A percentile compares a stretch with the other conserved stretches of the same genome.
Conservation (phyloP, 2,113 vertebrate species). For the Clinocottus analis region DNA sequence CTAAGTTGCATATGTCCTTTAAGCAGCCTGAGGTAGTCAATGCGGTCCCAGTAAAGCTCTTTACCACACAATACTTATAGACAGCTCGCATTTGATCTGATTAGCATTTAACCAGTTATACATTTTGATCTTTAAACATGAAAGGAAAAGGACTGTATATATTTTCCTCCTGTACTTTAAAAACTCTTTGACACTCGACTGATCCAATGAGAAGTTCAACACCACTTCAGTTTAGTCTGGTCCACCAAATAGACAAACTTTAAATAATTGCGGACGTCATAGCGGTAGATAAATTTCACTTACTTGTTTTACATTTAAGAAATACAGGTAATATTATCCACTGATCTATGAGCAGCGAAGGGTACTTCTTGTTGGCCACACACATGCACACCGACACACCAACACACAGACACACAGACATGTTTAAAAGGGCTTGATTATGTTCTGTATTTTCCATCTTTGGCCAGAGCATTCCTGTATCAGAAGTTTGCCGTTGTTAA, state of each 20-base stretch:
- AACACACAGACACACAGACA: background rate
- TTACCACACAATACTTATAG: background rate
- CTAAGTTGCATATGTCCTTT: background rate
- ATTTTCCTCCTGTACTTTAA: background rate
- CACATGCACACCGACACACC: background rate
- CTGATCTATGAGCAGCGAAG: constrained; percentile 15
- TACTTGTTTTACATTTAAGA: too few species aligned
- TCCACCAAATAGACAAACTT: too few species aligned
- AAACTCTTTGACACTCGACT: background rate
- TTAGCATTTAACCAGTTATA: background rate
- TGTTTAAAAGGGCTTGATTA: constrained; percentile 63
- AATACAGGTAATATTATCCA: too few species aligned
- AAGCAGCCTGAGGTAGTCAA: background rate
- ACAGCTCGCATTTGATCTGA: background rate
- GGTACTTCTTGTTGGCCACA: background rate
- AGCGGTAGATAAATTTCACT: too few species aligned
- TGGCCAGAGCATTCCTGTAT: constrained; percentile 76
- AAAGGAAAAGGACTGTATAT: background rate
- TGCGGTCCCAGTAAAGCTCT: too few species aligned
- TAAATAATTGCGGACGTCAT: too few species aligned
- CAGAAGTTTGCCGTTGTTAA: constrained; percentile 45
- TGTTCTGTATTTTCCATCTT: constrained; percentile 70
- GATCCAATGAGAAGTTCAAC: too few species aligned
- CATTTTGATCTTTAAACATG: background rate
- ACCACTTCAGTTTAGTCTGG: too few species aligned